Percentiles rank a stretch among this genome's conserved stretches.
Conservation (phyloP, 2,888 invertebrate species). For the Matsumyia berberina region DNA sequence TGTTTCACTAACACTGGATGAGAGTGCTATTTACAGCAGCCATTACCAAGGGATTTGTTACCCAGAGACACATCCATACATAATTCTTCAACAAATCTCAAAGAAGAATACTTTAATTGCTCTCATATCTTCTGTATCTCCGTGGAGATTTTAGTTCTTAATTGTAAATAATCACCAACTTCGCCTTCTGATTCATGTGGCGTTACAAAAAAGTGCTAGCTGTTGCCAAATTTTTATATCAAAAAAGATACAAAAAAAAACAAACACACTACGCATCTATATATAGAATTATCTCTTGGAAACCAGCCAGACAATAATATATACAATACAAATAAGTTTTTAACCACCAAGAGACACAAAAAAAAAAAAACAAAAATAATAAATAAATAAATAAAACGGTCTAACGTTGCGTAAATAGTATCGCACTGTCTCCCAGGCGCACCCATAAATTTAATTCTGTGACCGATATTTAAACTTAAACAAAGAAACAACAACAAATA, state of each 20-base stretch:
- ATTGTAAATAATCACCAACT: background rate
- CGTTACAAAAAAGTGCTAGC: slow-evolving; percentile 46
- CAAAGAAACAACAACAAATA: slow-evolving; percentile 36
- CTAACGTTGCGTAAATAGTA: slow-evolving; percentile 60
- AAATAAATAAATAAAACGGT: slow-evolving; percentile 32
- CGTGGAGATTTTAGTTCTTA: slow-evolving; percentile 4
- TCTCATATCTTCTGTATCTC: background rate
- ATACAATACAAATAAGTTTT: slow-evolving; percentile 17
- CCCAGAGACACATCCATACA: background rate
- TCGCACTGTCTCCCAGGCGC: slow-evolving; percentile 33
- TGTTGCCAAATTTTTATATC: slow-evolving; percentile 34
- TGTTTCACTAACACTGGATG: background rate
- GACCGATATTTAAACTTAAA: slow-evolving; percentile 66
- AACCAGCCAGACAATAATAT: slow-evolving; percentile 39
- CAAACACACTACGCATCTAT: slow-evolving; percentile 30
- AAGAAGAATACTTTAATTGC: background rate
- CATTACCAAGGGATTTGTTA: slow-evolving; percentile 2
- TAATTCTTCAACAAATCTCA: background rate
- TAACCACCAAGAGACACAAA: background rate
- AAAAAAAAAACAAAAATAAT: slow-evolving; percentile 4
- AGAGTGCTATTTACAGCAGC: background rate
- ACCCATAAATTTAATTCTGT: slow-evolving; percentile 49
- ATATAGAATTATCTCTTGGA: slow-evolving; percentile 51
- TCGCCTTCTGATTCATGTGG: slow-evolving; percentile 56
- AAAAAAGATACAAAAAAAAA: slow-evolving; percentile 5